These are phyloP conservation scores for Schlechtendalia chinensis DNA, from an alignment of 1,140 invertebrate species.

Conservation along the genomic window DNA sequence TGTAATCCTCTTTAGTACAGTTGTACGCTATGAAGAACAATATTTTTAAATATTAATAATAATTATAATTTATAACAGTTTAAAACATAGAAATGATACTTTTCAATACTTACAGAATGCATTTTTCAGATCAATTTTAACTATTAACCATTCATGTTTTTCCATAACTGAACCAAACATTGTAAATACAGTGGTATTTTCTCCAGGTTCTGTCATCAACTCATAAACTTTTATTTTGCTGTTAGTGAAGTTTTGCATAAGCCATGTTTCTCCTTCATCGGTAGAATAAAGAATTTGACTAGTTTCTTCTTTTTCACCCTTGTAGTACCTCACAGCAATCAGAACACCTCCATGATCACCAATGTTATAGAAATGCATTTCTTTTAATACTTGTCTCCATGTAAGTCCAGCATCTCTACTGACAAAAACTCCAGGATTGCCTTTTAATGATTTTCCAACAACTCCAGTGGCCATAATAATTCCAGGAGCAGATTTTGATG, in stretches of 20 bases:
- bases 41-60: background rate
- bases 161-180: constrained; percentile 80
- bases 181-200: constrained; percentile 87
- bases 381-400: constrained; percentile 79
- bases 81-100: no score
- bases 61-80: no score
- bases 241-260: constrained; percentile 67
- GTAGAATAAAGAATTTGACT: constrained; percentile 77
- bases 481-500: constrained; percentile 81
- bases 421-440: constrained; percentile 76
- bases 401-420: constrained; percentile 80
- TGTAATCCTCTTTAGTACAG: constrained; percentile 77
- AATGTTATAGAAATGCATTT: constrained; percentile 83
- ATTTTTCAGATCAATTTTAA: constrained; percentile 75
- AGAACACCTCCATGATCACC: constrained; percentile 88
- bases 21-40: constrained; percentile 57
- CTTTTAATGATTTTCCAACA: constrained; percentile 74
- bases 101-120: constrained; percentile 63
- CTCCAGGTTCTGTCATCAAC: constrained; percentile 86
- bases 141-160: constrained; percentile 81
- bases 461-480: constrained; percentile 84
- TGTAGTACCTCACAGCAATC: constrained; percentile 79
- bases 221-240: constrained; percentile 77
- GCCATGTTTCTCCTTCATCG: constrained; percentile 82
- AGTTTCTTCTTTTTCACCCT: constrained; percentile 67